These are phyloP conservation scores for Lapara coniferarum DNA, from an alignment of 2,888 invertebrate species.

Conservation along the genomic window DNA sequence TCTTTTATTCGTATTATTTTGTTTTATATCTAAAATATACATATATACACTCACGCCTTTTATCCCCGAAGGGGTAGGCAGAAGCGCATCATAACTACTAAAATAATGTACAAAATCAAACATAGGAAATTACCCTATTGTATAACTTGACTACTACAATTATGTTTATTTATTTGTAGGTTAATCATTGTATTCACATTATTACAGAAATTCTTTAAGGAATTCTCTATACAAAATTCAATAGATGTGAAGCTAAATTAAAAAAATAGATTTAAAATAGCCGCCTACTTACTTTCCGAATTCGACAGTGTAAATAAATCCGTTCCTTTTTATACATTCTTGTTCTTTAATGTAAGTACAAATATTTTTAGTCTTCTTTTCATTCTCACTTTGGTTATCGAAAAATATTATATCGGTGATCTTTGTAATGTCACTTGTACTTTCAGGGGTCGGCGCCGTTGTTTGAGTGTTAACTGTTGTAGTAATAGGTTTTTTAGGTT, in stretches of 20 bases:
- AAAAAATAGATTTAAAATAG: neutral
- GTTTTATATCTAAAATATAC: too few relatives aligned
- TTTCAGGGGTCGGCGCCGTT: neutral
- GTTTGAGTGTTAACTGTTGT: neutral
- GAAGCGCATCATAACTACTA: too few relatives aligned
- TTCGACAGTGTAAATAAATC: constrained; percentile 50
- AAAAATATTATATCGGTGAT: constrained; percentile 5
- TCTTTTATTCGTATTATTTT: too few relatives aligned
- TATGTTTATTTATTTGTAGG: too few relatives aligned
- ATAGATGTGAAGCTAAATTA: neutral
- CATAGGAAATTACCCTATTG: too few relatives aligned
- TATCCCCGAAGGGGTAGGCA: too few relatives aligned
- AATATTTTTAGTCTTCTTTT: constrained; percentile 52
- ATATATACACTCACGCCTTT: too few relatives aligned
- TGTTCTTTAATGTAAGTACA: constrained; percentile 60
- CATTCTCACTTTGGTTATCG: constrained; percentile 28
- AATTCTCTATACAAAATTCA: too few relatives aligned
- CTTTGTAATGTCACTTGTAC: neutral
- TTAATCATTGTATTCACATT: too few relatives aligned
- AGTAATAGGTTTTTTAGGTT: neutral
- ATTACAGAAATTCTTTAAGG: too few relatives aligned
- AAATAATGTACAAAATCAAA: too few relatives aligned
- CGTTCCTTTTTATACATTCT: constrained; percentile 56
- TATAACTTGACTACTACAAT: neutral
- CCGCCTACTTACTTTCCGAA: constrained; percentile 37